Conservation (phyloP, 1,140 invertebrate genomes). For the Rhynchophorus ferrugineus region DNA sequence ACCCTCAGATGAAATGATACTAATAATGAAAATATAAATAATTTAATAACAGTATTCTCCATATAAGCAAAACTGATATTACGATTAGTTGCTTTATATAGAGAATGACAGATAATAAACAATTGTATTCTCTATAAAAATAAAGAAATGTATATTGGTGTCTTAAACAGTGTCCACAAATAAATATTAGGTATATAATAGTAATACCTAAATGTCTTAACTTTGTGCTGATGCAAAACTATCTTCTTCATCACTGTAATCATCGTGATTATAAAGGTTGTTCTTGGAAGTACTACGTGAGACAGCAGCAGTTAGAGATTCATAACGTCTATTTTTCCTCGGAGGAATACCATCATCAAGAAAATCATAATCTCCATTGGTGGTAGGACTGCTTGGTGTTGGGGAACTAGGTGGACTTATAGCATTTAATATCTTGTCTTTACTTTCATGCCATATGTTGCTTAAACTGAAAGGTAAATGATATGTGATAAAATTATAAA, state of each 20-base stretch:
- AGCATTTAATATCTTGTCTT: conserved; percentile 79
- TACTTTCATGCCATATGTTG: conserved; percentile 84
- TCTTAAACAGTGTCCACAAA: no score
- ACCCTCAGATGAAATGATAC: no score
- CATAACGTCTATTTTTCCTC: conserved; percentile 32
- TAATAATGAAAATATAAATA: no score
- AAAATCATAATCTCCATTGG: conserved; percentile 36
- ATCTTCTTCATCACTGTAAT: conserved; percentile 36
- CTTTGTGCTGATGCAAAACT: conserved; percentile 18
- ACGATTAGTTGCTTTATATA: no score
- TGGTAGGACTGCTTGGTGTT: conserved; percentile 28
- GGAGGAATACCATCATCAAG: conserved; percentile 29
- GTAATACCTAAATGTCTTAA: conserved; percentile 1
- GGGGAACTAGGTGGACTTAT: conserved; percentile 79
- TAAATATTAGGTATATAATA: no score
- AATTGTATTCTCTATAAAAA: no score
- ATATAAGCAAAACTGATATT: no score
- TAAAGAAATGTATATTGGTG: no score
- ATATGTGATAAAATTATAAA: no score
- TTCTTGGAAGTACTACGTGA: conserved; percentile 23
- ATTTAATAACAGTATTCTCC: no score
- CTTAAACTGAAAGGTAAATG: conserved; percentile 51
- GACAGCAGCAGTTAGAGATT: conserved; percentile 24
- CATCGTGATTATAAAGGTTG: conserved; percentile 26
- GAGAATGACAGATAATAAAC: no score